Evolutionary conservation across 1,140 invertebrate genomes (phyloP).

Genomic region (Camponotus vicinus): DNA sequence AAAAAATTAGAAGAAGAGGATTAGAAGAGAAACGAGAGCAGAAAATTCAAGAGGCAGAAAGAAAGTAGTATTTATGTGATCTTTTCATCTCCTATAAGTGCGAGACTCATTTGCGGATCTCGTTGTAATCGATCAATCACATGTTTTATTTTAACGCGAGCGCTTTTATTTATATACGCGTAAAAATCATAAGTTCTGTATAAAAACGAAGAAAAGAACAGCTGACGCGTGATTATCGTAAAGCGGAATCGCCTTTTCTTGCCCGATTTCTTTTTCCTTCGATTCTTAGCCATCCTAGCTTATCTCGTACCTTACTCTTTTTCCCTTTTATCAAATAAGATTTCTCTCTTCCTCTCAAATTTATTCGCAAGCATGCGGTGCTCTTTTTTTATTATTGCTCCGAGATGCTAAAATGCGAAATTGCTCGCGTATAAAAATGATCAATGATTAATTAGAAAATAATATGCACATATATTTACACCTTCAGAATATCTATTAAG

Average conservation of each 20-base stretch:
- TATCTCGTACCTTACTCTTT: constrained; percentile 19
- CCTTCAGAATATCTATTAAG: background rate
- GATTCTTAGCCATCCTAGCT: background rate
- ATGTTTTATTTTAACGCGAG: background rate
- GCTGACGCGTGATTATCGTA: constrained; percentile 50
- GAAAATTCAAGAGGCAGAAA: background rate
- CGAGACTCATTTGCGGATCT: background rate
- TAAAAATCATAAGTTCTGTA: constrained; percentile 17
- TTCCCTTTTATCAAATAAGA: constrained; percentile 45
- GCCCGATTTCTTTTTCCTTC: background rate
- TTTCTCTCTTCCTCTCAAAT: constrained; percentile 26
- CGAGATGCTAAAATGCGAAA: constrained; percentile 6
- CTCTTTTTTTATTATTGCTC: background rate
- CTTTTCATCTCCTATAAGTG: background rate
- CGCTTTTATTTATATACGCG: constrained; percentile 5
- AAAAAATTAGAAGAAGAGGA: background rate
- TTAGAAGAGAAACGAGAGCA: background rate
- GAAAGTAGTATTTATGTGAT: background rate
- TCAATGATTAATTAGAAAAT: background rate
- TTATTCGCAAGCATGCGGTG: constrained; percentile 15
- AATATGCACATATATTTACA: background rate
- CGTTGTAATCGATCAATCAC: background rate
- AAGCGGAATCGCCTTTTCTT: constrained; percentile 39
- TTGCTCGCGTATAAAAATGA: background rate
- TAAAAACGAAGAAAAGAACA: constrained; percentile 34